Conservation (phyloP, 2,113 vertebrate genomes). For the Smithornis capensis region DNA sequence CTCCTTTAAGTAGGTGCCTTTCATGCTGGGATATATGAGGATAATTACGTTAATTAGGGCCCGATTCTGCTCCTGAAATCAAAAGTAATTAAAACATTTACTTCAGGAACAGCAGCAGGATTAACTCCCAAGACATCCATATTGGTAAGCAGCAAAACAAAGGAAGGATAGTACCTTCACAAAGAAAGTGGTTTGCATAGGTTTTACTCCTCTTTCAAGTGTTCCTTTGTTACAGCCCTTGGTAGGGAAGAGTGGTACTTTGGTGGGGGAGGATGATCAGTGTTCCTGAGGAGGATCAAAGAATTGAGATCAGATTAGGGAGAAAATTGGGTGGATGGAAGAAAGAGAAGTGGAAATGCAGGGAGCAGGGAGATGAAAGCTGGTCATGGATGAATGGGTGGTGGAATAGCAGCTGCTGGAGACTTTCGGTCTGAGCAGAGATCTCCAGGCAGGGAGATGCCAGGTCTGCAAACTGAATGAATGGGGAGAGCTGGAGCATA, state of each 20-base stretch:
- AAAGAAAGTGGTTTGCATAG: neutral
- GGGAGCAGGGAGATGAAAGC: neutral
- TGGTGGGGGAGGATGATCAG: neutral
- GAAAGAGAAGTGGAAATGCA: neutral
- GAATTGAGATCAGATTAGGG: neutral
- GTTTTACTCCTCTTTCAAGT: neutral
- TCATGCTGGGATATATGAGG: neutral
- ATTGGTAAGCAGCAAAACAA: neutral
- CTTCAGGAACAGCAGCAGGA: neutral
- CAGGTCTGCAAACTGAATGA: slow-evolving; percentile 48
- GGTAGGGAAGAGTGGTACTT: neutral
- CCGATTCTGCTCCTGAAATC: slow-evolving; percentile 2
- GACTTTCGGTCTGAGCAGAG: neutral
- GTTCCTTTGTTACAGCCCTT: neutral
- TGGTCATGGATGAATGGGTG: neutral
- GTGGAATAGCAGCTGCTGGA: neutral
- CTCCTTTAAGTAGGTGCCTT: neutral
- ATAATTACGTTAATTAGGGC: neutral
- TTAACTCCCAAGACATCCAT: neutral
- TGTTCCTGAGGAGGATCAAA: neutral
- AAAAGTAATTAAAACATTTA: neutral
- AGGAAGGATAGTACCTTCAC: neutral
- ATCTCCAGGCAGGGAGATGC: slow-evolving; percentile 3
- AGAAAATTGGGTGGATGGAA: neutral
- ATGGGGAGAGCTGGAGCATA: slow-evolving; percentile 47